Evolutionary conservation across 2,888 invertebrate genomes (phyloP).

Genomic region (Drosophila setosimentum): DNA sequence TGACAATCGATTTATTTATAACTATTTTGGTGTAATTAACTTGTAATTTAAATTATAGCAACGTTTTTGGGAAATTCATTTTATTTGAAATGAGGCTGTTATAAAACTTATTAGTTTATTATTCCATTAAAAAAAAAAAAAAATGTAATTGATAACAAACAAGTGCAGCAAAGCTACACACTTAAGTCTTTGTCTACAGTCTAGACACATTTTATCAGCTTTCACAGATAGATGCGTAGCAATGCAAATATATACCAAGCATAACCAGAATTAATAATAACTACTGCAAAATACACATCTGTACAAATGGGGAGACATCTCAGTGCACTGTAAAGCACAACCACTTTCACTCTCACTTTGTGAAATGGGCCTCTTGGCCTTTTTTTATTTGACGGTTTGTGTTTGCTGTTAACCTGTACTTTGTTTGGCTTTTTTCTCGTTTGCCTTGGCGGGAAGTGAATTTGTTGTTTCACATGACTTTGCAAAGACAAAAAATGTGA

Average conservation of each 20-base stretch:
- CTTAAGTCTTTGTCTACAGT: slow-evolving; percentile 24
- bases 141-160: background rate
- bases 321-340: background rate
- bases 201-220: slow-evolving; percentile 12
- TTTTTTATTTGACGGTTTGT: slow-evolving; percentile 44
- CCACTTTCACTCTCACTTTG: slow-evolving; percentile 53
- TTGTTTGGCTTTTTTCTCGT: slow-evolving; percentile 12
- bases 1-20: background rate
- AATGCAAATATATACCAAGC: slow-evolving; percentile 24
- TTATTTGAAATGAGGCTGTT: background rate
- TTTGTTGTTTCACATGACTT: slow-evolving; percentile 61
- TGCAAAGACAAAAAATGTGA: slow-evolving; percentile 43
- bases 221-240: background rate
- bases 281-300: slow-evolving; percentile 26
- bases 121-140: background rate
- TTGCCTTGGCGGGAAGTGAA: slow-evolving; percentile 74
- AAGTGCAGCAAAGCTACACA: slow-evolving; percentile 1
- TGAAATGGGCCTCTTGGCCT: slow-evolving; percentile 21
- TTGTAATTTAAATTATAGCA: background rate
- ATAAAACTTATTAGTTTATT: background rate
- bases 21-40: no score
- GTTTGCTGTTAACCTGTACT: slow-evolving; percentile 68
- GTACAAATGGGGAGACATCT: slow-evolving; percentile 4
- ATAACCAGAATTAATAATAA: slow-evolving; percentile 31
- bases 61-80: background rate